These are phyloP conservation scores for Herpailurus yagouaroundi DNA, from an alignment of 2,113 vertebrate genomes.

Conservation along the genomic window DNA sequence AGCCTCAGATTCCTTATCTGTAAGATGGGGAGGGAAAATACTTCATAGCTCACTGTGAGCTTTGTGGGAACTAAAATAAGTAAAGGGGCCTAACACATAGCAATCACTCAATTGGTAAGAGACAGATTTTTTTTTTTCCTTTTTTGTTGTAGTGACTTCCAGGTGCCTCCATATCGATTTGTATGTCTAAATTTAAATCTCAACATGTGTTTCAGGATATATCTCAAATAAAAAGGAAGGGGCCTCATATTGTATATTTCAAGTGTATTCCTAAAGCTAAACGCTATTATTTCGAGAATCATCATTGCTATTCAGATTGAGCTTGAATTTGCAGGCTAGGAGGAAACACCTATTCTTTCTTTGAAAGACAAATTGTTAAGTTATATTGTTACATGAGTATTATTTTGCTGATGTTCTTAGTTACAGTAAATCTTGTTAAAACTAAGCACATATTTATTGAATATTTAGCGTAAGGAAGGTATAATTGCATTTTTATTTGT, in stretches of 20 bases:
- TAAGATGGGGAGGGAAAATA: neutral
- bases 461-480: neutral
- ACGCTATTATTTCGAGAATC: neutral
- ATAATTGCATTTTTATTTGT: slow-evolving; percentile 7
- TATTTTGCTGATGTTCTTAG: neutral
- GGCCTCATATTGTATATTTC: neutral
- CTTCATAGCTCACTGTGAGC: neutral
- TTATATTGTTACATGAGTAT: neutral
- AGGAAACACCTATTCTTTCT: neutral
- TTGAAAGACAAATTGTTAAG: neutral
- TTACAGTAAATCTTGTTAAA: slow-evolving; percentile 16
- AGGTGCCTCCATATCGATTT: neutral
- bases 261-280: neutral
- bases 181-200: slow-evolving; percentile 29
- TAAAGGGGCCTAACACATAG: neutral
- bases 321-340: neutral
- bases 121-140: neutral
- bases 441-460: neutral
- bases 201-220: neutral
- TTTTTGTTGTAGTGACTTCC: slow-evolving; percentile 23
- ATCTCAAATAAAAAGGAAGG: slow-evolving; percentile 46
- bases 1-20: neutral
- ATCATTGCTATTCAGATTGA: neutral
- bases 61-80: neutral
- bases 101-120: neutral